Evolutionary conservation across 2,113 vertebrate species (phyloP).

Genomic region (Pelecanoides urinatrix): DNA sequence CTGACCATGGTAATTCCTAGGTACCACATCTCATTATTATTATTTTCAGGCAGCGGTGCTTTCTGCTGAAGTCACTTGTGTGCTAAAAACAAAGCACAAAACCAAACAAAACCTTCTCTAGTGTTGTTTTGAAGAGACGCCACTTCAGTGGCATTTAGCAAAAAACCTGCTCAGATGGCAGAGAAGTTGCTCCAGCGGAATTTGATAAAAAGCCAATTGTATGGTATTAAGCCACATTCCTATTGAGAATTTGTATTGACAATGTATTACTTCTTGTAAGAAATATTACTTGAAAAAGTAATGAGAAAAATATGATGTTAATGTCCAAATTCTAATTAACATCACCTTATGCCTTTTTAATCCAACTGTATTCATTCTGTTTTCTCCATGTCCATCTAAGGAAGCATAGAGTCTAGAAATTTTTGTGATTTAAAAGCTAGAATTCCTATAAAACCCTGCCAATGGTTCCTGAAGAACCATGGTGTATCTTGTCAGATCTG

Average conservation of each 20-base stretch:
- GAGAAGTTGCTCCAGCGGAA: constrained; percentile 71
- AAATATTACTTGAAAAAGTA: constrained; percentile 15
- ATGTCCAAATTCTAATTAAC: background rate
- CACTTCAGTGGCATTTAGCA: constrained; percentile 73
- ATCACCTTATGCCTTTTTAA: background rate
- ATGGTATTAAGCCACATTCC: constrained; percentile 68
- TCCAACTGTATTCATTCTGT: background rate
- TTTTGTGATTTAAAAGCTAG: background rate
- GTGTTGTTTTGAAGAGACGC: constrained; percentile 73
- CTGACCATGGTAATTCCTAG: background rate
- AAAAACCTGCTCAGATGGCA: constrained; percentile 75
- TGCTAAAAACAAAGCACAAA: constrained; percentile 53
- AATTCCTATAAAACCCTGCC: background rate
- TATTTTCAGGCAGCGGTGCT: background rate
- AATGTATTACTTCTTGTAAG: constrained; percentile 51
- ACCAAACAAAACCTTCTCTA: constrained; percentile 66
- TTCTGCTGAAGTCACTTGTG: constrained; percentile 17
- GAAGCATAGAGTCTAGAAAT: background rate
- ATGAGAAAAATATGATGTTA: background rate
- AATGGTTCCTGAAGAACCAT: background rate
- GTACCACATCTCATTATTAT: background rate
- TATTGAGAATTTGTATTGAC: constrained; percentile 70
- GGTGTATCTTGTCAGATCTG: background rate
- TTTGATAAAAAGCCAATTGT: constrained; percentile 67
- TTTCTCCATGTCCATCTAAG: background rate